phyloP scores from a whole-genome alignment of 1,140 invertebrate species.

The Epicauta chinensis region DNA sequence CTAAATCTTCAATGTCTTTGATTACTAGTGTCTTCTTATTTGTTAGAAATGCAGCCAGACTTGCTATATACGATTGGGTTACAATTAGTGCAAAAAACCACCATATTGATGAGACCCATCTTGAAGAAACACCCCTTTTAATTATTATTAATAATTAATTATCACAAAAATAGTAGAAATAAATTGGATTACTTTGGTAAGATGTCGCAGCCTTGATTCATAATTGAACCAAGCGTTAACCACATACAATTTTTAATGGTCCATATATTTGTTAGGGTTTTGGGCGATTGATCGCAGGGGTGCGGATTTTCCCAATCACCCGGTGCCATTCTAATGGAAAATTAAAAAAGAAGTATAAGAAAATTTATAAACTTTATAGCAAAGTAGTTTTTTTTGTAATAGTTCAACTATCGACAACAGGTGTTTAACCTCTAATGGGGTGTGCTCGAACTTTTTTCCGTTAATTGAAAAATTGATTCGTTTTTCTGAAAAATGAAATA shows the following conservation, averaged over 20 bases:
- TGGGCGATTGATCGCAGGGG: slow-evolving; percentile 70
- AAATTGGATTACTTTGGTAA: slow-evolving; percentile 60
- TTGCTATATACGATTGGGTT: slow-evolving; percentile 92
- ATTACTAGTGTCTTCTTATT: slow-evolving; percentile 77
- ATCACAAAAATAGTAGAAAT: no score
- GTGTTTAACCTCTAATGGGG: no score
- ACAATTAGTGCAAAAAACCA: slow-evolving; percentile 95
- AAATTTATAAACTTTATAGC: no score
- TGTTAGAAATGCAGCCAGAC: slow-evolving; percentile 89
- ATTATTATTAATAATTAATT: no score
- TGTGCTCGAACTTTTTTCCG: no score
- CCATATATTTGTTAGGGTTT: slow-evolving; percentile 70
- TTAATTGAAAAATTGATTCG: no score
- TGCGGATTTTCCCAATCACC: slow-evolving; percentile 83
- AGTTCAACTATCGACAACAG: no score
- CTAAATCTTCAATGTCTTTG: slow-evolving; percentile 77
- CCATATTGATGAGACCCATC: slow-evolving; percentile 79
- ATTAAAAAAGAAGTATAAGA: no score
- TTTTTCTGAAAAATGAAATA: no score
- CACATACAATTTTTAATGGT: slow-evolving; percentile 65
- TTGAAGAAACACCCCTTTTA: slow-evolving; percentile 63
- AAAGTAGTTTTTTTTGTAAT: no score
- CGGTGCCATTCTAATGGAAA: slow-evolving; percentile 73
- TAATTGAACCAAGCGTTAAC: slow-evolving; percentile 70
- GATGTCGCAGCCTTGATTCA: slow-evolving; percentile 72